Base-by-base conservation (phyloP, 1,140 invertebrate genomes). In the Calosoma granatense region DNA sequence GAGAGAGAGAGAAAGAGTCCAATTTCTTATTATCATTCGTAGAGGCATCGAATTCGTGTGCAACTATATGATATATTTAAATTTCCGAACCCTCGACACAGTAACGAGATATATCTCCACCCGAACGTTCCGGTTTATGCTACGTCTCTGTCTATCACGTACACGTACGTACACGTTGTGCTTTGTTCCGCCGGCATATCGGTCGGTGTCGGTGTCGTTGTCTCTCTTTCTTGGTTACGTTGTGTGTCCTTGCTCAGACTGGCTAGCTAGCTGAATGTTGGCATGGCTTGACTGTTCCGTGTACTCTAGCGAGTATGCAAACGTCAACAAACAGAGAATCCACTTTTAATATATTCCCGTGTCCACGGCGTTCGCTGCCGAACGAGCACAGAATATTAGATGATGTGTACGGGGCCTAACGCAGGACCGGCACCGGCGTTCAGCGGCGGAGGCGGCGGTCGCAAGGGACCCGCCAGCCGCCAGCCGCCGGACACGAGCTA, bases 241-340 rank as follows among this genome's bases (percentile, higher is more conserved):
- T n/a, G n/a, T n/a, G n/a, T n/a, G n/a, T n/a, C n/a, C n/a, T n/a
- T n/a, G n/a, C n/a, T n/a, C n/a, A n/a, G n/a, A n/a, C n/a, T n/a
- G n/a, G n/a, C n/a, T n/a, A n/a, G n/a, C n/a, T n/a, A n/a, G n/a
- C n/a, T n/a, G n/a, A n/a, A n/a, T n/a, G n/a, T n/a, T n/a, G n/a
- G n/a, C n/a, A n/a, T n/a, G n/a, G n/a, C n/a, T n/a, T n/a, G n/a
- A n/a, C n/a, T n/a, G n/a, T n/a, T n/a, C n/a, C n/a, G n/a, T n/a
- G n/a, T n/a, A n/a, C n/a, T n/a, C n/a, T 6, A 36, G 41, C 15
- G 41, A 36, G 26, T 36, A 4, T 47, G 41, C 41, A 47, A 47
- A 47, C 41, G 41, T 47, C 41, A 47, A 47, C 41, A 47, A 47
- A 47, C 41, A 47, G 41, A 9, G 41, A 47, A 47, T 47, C 41